phyloP scores from a whole-genome alignment of 1,140 invertebrate species.

The Halotydeus destructor region DNA sequence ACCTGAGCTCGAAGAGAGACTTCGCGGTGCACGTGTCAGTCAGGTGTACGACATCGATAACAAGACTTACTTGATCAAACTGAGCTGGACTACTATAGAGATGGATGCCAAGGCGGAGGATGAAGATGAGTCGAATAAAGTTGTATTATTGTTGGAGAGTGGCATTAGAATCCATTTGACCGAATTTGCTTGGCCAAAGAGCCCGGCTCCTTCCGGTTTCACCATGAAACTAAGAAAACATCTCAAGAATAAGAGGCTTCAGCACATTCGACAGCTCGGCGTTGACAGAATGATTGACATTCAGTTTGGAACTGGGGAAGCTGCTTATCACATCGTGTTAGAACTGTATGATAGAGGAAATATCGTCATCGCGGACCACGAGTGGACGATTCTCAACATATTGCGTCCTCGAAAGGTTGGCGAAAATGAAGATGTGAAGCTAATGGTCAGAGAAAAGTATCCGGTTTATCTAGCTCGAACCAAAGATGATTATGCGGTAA shows the following conservation, averaged over 20 bases:
- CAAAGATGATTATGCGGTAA: constrained; percentile 12
- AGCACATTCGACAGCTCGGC: constrained; percentile 61
- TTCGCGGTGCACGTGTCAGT: constrained; percentile 75
- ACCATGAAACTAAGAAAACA: constrained; percentile 98
- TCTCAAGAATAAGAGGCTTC: constrained; percentile 80
- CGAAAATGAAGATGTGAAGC: constrained; percentile 74
- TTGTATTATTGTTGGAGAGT: constrained; percentile 74
- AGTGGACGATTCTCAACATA: constrained; percentile 79
- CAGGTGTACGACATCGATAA: constrained; percentile 96
- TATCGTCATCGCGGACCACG: constrained; percentile 75
- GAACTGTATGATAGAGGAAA: constrained; percentile 95
- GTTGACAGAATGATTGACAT: constrained; percentile 71
- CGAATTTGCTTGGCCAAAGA: constrained; percentile 95
- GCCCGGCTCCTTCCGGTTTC: constrained; percentile 79
- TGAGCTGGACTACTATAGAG: constrained; percentile 39
- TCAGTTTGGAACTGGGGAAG: constrained; percentile 83
- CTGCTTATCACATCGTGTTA: constrained; percentile 82
- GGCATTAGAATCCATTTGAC: constrained; percentile 82
- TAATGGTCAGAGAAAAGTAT: constrained; percentile 78
- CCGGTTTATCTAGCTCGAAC: constrained; percentile 44
- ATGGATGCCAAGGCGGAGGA: constrained; percentile 28
- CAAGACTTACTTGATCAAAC: constrained; percentile 81
- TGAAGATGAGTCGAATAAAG: constrained; percentile 37
- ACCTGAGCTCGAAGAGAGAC: constrained; percentile 54
- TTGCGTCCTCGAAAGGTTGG: constrained; percentile 54